A percentile compares a stretch with the other conserved stretches of the same genome.
phyloP scores from a whole-genome alignment of 2,888 invertebrate genomes.

The Rotaria macrura region DNA sequence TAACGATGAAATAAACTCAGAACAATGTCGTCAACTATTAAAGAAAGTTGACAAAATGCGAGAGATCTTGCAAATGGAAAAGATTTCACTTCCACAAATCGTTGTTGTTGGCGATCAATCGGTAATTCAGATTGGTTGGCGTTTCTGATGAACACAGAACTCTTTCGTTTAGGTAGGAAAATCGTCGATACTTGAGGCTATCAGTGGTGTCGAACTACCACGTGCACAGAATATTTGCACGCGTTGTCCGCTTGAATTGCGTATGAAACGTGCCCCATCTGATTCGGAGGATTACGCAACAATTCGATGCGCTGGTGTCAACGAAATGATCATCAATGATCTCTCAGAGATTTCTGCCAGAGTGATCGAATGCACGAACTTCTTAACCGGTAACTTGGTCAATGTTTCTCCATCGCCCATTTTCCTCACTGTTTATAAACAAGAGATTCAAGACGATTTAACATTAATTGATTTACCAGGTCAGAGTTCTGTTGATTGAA shows the following conservation, averaged over 20 bases:
- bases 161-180: background rate
- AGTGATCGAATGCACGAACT: background rate
- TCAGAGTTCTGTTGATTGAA: background rate
- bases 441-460: background rate
- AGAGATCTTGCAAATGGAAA: background rate
- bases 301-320: background rate
- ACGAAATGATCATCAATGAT: background rate
- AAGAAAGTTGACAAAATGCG: background rate
- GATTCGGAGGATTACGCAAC: background rate
- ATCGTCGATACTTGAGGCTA: background rate
- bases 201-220: background rate
- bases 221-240: slow-evolving; percentile 10
- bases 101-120: slow-evolving; percentile 16
- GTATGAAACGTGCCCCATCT: background rate
- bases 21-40: background rate
- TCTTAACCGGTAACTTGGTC: background rate
- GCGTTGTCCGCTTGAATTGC: background rate
- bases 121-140: background rate
- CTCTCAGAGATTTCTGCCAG: background rate
- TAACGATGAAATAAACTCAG: background rate
- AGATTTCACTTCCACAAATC: background rate
- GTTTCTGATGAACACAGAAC: background rate
- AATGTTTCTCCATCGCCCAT: background rate
- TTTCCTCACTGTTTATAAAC: background rate
- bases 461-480: slow-evolving; percentile 13